Percentiles rank a stretch among this genome's conserved stretches.
phyloP scores from a whole-genome alignment of 2,113 vertebrate species.

The Gobius niger region DNA sequence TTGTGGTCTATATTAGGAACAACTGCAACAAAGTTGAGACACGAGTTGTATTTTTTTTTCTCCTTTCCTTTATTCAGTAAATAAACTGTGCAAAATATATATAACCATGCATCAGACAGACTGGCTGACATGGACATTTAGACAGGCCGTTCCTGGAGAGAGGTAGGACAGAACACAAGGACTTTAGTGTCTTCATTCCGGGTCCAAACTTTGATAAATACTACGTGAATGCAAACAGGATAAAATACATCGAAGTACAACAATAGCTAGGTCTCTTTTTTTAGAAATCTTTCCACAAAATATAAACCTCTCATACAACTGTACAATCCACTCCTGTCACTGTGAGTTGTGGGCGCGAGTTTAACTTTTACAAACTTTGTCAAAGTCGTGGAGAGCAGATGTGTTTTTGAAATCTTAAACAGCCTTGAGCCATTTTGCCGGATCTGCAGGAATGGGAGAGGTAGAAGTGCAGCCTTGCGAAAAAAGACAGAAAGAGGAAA shows the following conservation, averaged over 20 bases:
- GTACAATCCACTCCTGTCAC: conserved; percentile 11
- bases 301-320: conserved; percentile 39
- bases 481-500: neutral
- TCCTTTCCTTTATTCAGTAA: conserved; percentile 73
- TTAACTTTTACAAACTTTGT: conserved; percentile 22
- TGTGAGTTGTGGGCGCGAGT: conserved; percentile 6
- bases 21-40: neutral
- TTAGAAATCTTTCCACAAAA: conserved; percentile 50
- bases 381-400: conserved; percentile 3
- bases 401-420: conserved; percentile 20
- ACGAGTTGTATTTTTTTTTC: conserved; percentile 40
- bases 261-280: conserved; percentile 25
- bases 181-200: conserved; percentile 51
- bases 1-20: too few species aligned
- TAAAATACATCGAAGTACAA: conserved; percentile 51
- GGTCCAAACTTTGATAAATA: conserved; percentile 54
- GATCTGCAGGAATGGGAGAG: conserved; percentile 46
- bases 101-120: conserved; percentile 75
- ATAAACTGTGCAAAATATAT: conserved; percentile 72
- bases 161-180: conserved; percentile 72
- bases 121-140: conserved; percentile 54
- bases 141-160: conserved; percentile 63
- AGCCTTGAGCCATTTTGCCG: conserved; percentile 33
- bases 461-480: conserved; percentile 14
- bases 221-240: conserved; percentile 58